A percentile compares a stretch with the other conserved stretches of the same genome.
These are phyloP conservation scores for Gastracanthus pulcherrimus DNA, from an alignment of 2,888 invertebrate species.

Conservation along the genomic window DNA sequence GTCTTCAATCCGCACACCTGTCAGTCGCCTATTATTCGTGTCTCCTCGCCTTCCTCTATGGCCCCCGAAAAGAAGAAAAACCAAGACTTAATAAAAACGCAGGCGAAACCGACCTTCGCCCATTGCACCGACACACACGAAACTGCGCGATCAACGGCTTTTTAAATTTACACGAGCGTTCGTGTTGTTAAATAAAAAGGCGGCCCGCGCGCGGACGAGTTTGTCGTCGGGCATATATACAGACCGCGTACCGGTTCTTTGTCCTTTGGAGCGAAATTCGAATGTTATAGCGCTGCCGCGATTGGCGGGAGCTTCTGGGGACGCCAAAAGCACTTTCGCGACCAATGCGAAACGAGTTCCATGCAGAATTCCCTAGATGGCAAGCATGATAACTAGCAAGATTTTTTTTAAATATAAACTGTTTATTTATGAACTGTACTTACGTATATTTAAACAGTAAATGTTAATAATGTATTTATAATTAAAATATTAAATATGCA, in stretches of 20 bases:
- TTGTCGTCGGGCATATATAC: too few species aligned
- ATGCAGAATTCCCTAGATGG: not conserved
- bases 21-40: too few species aligned
- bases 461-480: not conserved
- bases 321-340: not conserved
- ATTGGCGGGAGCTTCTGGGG: constrained; percentile 62
- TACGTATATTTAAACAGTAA: not conserved
- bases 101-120: not conserved
- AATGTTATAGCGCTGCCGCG: constrained; percentile 58
- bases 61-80: not conserved
- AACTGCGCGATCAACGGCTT: constrained; percentile 4
- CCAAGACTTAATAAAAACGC: not conserved
- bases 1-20: constrained; percentile 33
- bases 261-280: constrained; percentile 62
- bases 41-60: not conserved
- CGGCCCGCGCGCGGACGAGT: not conserved
- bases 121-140: constrained; percentile 12
- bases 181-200: not conserved
- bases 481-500: not conserved
- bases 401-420: not conserved
- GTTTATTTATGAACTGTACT: too few species aligned
- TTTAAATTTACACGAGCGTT: not conserved
- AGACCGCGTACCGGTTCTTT: constrained; percentile 66
- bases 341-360: not conserved
- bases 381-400: not conserved